phyloP scores from a whole-genome alignment of 2,888 invertebrate species.

The Eulithis testata region DNA sequence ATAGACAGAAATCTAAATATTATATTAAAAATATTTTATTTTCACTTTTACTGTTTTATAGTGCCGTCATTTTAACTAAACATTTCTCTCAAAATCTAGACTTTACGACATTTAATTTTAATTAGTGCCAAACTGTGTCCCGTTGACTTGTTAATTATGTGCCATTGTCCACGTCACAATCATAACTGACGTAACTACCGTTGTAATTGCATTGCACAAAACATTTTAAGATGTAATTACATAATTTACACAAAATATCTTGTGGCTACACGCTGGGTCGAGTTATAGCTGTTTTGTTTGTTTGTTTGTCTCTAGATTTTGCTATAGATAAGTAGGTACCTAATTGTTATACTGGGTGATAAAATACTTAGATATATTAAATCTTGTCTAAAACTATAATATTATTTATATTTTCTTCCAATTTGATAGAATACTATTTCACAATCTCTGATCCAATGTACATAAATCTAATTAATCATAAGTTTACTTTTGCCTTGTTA shows the following conservation, averaged over 20 bases:
- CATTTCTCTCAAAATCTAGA: conserved; percentile 11
- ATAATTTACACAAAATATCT: conserved; percentile 22
- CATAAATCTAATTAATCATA: no score
- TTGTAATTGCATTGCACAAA: conserved; percentile 27
- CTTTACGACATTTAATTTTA: conserved; percentile 15
- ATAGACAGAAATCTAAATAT: no score
- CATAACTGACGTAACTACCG: conserved; percentile 17
- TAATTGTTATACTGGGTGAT: background rate
- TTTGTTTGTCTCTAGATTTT: conserved; percentile 10
- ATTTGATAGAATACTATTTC: no score
- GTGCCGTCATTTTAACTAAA: background rate
- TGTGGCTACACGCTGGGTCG: background rate
- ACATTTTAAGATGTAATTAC: conserved; percentile 28
- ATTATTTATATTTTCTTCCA: no score
- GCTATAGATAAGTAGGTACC: background rate
- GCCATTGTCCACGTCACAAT: conserved; percentile 31
- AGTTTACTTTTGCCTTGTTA: no score
- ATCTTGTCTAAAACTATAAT: no score
- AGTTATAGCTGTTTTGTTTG: conserved; percentile 1
- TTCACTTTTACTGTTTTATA: background rate
- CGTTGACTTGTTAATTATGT: conserved; percentile 26
- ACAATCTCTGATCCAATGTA: no score
- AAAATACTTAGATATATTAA: no score
- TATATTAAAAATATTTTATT: no score
- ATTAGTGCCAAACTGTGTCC: conserved; percentile 27